Evolutionary conservation across 1,140 invertebrate genomes (phyloP), one percentile per base, ranked within the genome.

Genomic region (Lepidurus couesii): DNA sequence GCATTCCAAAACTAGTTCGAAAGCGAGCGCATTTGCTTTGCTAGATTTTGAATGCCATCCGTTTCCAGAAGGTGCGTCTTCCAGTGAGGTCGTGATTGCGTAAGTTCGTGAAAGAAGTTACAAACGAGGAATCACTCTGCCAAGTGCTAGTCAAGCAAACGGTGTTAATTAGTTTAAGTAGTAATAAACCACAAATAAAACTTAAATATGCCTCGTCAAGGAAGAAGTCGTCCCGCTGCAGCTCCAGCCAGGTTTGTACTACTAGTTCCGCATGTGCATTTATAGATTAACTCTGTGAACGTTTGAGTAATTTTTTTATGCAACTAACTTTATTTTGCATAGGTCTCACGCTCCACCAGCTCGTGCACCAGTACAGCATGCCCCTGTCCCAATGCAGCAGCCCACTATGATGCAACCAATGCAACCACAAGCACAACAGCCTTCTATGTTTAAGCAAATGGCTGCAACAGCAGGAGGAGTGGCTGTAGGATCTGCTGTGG

Each of bases 381-480:
- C 86, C 79, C 86, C 88, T n/a, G 85, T 88, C 42, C 87, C 89
- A 42, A 82, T 80, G 74, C 81, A 85, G 21, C 85, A 87, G 8
- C 84, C 86, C 44, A 81, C 82, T 77, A 85, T 86, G 84, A 65
- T 65, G 53, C 53, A 65, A 65, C 53, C 53, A 16, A 84, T 88
- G 77, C 7, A 77, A 10, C 78, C 80, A 53, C 83, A 88, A 6
- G 87, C 89, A 13, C 87, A 89, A 79, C 88, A 89, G 73, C 89
- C 92, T n/a, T 86, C 86, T 13, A 73, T 95, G 73, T 89, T 95
- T 82, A 90, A 89, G 75, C 93, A 97, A 86, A 96, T 96, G 94
- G 94, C 85, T 43, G 79, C 84, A 47, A 96, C 94, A 7, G 94
- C 94, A 83, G 94, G 93, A 77, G 94, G 94, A 82, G 94, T 96